Conservation (phyloP, 2,113 vertebrate genomes). For the Tichodroma muraria region DNA sequence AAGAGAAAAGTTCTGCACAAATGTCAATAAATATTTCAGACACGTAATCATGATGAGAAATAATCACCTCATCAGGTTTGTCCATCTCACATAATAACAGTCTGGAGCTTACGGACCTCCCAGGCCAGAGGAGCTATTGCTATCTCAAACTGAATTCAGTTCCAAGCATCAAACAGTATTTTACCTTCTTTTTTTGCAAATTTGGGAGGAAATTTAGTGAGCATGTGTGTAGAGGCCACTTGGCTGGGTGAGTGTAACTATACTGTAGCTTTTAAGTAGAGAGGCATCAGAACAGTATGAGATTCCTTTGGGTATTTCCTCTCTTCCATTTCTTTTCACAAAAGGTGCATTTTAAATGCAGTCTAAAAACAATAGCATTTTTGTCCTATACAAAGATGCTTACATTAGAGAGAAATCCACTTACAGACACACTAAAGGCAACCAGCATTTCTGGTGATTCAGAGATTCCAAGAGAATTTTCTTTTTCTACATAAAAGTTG, state of each 20-base stretch:
- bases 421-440: background rate
- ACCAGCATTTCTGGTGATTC: background rate
- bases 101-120: background rate
- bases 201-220: background rate
- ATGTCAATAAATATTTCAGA: background rate
- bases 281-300: background rate
- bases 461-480: background rate
- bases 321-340: background rate
- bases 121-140: background rate
- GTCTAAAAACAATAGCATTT: background rate
- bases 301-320: background rate
- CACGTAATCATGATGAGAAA: accelerated
- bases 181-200: background rate
- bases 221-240: background rate
- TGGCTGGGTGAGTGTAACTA: background rate
- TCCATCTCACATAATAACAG: background rate
- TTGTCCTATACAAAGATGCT: background rate
- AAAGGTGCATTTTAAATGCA: background rate
- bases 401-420: background rate
- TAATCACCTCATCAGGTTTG: background rate
- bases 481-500: background rate
- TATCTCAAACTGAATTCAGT: background rate
- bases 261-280: background rate
- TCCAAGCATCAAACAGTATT: background rate
- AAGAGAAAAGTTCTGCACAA: background rate